Conservation (phyloP, 1,140 invertebrate species). For the Drosophila carrolli region DNA sequence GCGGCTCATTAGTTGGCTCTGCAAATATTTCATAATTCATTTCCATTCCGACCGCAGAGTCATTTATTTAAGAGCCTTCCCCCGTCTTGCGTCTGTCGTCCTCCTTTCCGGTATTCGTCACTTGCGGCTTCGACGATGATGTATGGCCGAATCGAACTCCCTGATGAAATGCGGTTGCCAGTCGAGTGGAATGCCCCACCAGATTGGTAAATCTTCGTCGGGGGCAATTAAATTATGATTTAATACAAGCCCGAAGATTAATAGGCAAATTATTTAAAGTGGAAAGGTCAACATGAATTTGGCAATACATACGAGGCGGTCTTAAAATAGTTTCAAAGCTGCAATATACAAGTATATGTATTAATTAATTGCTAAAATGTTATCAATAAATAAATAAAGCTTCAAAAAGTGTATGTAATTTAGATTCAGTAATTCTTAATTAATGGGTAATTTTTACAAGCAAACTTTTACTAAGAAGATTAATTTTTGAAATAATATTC, state of each 20-base stretch:
- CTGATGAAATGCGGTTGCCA: constrained; percentile 30
- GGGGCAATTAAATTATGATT: constrained; percentile 51
- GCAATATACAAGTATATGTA: too few species aligned
- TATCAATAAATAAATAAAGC: too few species aligned
- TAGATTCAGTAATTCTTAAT: too few species aligned
- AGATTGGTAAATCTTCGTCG: constrained; percentile 41
- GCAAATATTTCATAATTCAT: constrained; percentile 79
- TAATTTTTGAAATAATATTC: too few species aligned
- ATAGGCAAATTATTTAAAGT: constrained; percentile 33
- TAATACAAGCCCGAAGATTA: constrained; percentile 38
- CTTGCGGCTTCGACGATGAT: constrained; percentile 53
- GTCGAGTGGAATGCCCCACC: constrained; percentile 13
- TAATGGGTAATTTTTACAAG: too few species aligned
- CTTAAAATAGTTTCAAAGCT: not conserved
- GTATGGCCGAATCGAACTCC: constrained; percentile 27
- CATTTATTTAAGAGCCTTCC: constrained; percentile 58
- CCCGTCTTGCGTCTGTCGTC: not conserved
- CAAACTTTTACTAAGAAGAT: too few species aligned
- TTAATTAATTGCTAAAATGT: too few species aligned
- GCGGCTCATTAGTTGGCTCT: constrained; percentile 57
- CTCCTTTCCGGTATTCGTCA: constrained; percentile 30
- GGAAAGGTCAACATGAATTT: constrained; percentile 19
- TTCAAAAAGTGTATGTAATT: too few species aligned
- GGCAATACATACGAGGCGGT: constrained; percentile 2
- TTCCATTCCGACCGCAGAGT: constrained; percentile 43